Evolutionary conservation across 2,797 vertebrate species (phyloP), one percentile per base, ranked within the genome.

Genomic region (Apogon hyalosoma): DNA sequence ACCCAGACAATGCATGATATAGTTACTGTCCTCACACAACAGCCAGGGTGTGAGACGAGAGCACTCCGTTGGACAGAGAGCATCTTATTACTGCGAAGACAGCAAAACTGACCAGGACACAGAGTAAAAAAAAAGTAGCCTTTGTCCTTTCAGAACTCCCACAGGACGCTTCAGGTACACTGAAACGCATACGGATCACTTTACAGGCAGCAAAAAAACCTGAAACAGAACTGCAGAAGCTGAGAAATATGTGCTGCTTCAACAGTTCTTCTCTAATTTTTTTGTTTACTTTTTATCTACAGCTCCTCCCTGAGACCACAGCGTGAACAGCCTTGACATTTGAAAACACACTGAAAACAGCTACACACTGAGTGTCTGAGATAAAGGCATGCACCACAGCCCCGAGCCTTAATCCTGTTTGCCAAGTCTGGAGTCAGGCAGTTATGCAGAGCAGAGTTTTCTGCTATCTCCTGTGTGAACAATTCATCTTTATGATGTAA

Each of bases 121-220:
- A 66, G 53, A 2, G 33, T 7, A 58, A 50, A 39, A 18, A 18
- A 63, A 54, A 41, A 51, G 11, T 41, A 39, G 51, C 69, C 31
- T 69, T 53, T 73, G 77, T 80, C 41, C 67, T 67, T 49, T 42
- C 56, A 43, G 1, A 42, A 39, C 14, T 66, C 55, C 59, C 51
- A 54, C n/a, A 50, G 77, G 76, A 69, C 41, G 42, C 14, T 69
- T 63, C 64, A 66, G 66, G 57, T 63, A 42, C 57, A 50, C 28
- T 12, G 47, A 73, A 63, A 39, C n/a, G 45, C 41, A 58, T 38
- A 33, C 7, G 12, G 76, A 71, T 83, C 70, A 43, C 67, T 72
- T 80, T 73, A 75, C 80, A 77, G 55, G 3, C 3, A 4, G 33
- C 24, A 67, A 9, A 47, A 46, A 50, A 18, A 62, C 15, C 73